Evolutionary conservation across 2,888 invertebrate genomes (phyloP), one percentile per base, ranked within the genome.

Genomic region (Masnerella sp.): DNA sequence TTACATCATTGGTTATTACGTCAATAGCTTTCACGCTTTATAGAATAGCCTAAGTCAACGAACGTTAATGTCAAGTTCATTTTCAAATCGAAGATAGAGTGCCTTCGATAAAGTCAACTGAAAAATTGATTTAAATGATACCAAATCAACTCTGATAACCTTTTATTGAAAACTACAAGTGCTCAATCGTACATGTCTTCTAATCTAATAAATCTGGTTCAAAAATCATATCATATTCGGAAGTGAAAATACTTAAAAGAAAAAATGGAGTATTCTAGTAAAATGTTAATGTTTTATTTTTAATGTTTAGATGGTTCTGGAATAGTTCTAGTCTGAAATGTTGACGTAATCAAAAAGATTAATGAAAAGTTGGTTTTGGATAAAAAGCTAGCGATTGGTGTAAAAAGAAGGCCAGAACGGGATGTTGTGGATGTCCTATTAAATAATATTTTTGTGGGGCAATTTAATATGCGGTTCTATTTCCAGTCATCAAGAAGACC

Each of bases 61-160:
- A 68, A 73, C 58, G 73, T 68, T 68, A 67, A 73, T 73, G 73
- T 68, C 73, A 73, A 73, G 73, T 73, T 73, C 68, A 73, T 56
- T 73, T 68, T 49, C 62, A 30, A 32, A 38, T 45, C 59, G n/a
- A 18, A 20, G 22, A 56, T 49, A 18, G 17, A 47, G 7, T 15
- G 3, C 5, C 25, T 22, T 20, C 4, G 12, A 51, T 36, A 22
- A 2, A 47, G 1, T 30, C 49, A 12, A 32, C 11, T 5, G n/a
- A 28, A 30, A 47, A 2, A 43, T 14, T 14, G 28, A 25, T 25
- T 25, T 12, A 73, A 64, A 77, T 73, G 62, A 52, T 54, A 36
- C 69, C 71, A 64, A n/a, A n/a, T n/a, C n/a, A n/a, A n/a, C n/a
- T n/a, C n/a, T n/a, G n/a, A n/a, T n/a, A n/a, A n/a, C n/a, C n/a